Evolutionary conservation across 2,888 invertebrate genomes (phyloP).

Genomic region (Allolobophora icterica): DNA sequence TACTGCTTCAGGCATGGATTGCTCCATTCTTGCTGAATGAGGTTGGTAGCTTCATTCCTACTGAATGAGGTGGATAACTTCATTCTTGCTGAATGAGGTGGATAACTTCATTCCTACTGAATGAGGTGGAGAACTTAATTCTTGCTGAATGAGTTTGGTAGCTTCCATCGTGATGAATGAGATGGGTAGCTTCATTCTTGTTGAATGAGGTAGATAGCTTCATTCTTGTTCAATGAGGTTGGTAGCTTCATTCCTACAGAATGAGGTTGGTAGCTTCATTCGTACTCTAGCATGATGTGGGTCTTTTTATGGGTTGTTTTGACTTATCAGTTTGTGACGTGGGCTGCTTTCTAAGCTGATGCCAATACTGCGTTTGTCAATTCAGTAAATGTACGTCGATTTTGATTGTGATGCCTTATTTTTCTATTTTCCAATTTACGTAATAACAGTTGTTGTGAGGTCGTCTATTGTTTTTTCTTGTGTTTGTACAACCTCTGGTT

Average conservation of each 20-base stretch:
- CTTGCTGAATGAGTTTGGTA: background rate
- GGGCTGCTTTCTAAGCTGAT: background rate
- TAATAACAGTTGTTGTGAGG: constrained; percentile 2
- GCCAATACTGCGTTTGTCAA: background rate
- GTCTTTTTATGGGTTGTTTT: background rate
- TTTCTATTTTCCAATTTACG: constrained; percentile 2
- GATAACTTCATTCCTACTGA: too few relatives aligned
- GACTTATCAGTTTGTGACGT: background rate
- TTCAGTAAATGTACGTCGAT: background rate
- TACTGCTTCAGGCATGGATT: too few relatives aligned
- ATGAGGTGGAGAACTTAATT: background rate
- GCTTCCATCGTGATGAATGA: too few relatives aligned
- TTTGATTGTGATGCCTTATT: constrained; percentile 17
- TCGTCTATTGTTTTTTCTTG: background rate
- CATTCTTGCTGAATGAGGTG: background rate
- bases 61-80: background rate
- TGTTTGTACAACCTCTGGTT: too few relatives aligned
- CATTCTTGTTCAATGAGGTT: background rate
- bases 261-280: background rate
- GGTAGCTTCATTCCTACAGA: too few relatives aligned
- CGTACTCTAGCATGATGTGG: too few relatives aligned
- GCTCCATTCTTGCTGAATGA: too few relatives aligned
- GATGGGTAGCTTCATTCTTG: background rate
- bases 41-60: too few relatives aligned
- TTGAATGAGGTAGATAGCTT: background rate